These are phyloP conservation scores for Rana temporaria DNA, from an alignment of 2,113 vertebrate species.

Conservation along the genomic window DNA sequence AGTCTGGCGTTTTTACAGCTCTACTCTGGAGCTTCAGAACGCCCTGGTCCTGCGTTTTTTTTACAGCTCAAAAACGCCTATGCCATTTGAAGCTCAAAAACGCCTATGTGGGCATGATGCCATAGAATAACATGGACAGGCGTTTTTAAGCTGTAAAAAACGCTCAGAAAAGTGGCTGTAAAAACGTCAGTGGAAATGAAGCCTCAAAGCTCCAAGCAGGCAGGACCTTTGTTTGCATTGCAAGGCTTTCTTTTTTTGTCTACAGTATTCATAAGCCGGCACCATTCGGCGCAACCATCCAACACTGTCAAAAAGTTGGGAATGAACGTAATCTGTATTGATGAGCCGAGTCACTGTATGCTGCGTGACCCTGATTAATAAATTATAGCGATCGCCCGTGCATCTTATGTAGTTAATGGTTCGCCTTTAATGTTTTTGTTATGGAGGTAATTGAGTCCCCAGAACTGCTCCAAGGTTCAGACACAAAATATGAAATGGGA, in stretches of 20 bases:
- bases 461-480: neutral
- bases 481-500: neutral
- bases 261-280: neutral
- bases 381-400: slow-evolving; percentile 9
- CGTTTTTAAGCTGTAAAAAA: no score
- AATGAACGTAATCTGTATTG: slow-evolving; percentile 12
- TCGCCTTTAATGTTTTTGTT: slow-evolving; percentile 38
- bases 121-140: no score
- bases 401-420: slow-evolving; percentile 10
- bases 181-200: no score
- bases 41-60: no score
- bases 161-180: no score
- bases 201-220: no score
- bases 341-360: neutral
- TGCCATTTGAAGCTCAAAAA: no score
- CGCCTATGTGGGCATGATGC: no score
- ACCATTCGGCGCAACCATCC: no score
- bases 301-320: neutral
- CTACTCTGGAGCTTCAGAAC: no score
- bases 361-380: slow-evolving; percentile 3
- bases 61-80: no score
- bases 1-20: no score
- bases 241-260: neutral
- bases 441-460: slow-evolving; percentile 36
- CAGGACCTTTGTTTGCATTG: neutral